A percentile compares a stretch with the other conserved stretches of the same genome.
phyloP scores from a whole-genome alignment of 2,797 vertebrate genomes.

The Cyclopterus lumpus region DNA sequence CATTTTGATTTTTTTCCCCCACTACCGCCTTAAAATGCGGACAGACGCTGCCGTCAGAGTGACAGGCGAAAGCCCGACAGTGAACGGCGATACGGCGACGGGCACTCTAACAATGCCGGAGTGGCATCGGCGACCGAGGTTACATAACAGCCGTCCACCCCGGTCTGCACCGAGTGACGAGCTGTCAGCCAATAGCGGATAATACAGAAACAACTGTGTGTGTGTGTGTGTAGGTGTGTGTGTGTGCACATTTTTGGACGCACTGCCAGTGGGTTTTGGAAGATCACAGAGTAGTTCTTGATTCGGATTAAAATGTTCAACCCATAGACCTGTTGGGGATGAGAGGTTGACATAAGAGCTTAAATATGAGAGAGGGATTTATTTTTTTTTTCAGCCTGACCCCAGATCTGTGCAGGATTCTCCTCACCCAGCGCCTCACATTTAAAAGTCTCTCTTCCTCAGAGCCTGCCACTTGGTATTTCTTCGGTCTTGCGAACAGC shows the following conservation, averaged over 20 bases:
- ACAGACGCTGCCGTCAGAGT: conserved; percentile 9
- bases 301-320: conserved; percentile 6
- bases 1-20: conserved; percentile 2
- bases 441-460: neutral
- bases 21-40: conserved; percentile 35
- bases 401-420: conserved; percentile 12
- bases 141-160: conserved; percentile 30
- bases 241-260: neutral
- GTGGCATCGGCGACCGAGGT: conserved; percentile 27
- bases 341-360: neutral
- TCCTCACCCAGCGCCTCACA: neutral
- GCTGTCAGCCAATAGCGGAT: conserved; percentile 17
- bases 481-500: neutral
- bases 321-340: neutral
- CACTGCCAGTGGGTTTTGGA: neutral
- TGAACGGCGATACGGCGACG: conserved; percentile 24
- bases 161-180: conserved; percentile 26
- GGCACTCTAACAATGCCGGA: conserved; percentile 30
- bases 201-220: conserved; percentile 14
- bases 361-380: neutral
- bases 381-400: neutral
- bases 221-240: too few relatives aligned
- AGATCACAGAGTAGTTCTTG: neutral
- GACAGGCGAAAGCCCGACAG: conserved; percentile 44
- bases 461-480: neutral